Percentiles rank a stretch among this genome's conserved stretches.
phyloP scores from a whole-genome alignment of 2,113 vertebrate species.

The Pagrus major region DNA sequence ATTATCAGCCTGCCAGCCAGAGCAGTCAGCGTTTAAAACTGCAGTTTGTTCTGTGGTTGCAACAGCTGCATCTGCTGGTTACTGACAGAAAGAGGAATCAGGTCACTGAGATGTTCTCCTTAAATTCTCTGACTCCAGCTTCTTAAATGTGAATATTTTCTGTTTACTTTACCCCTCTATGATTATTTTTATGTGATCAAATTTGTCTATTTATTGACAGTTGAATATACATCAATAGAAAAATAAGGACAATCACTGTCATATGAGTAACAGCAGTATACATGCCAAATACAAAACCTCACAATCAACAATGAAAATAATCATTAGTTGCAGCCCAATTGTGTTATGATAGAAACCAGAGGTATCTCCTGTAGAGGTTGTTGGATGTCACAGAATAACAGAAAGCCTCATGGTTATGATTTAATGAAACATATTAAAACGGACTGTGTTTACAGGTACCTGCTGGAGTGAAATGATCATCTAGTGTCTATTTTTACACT shows the following conservation, averaged over 20 bases:
- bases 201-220: too few species aligned
- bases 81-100: neutral
- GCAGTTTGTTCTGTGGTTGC: neutral
- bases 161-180: too few species aligned
- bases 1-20: neutral
- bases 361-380: neutral
- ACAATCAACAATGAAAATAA: too few species aligned
- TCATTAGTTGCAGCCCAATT: too few species aligned
- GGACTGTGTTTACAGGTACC: neutral
- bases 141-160: too few species aligned
- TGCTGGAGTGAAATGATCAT: slow-evolving; percentile 13
- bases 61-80: slow-evolving; percentile 22
- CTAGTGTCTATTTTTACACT: neutral
- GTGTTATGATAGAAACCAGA: neutral
- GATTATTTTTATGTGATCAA: too few species aligned
- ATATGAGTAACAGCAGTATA: too few species aligned
- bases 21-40: neutral
- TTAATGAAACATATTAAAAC: neutral
- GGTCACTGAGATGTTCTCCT: neutral
- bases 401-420: neutral
- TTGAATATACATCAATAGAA: too few species aligned
- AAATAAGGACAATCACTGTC: too few species aligned
- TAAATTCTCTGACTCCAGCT: too few species aligned
- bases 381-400: neutral
- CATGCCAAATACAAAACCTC: too few species aligned